Evolutionary conservation across 2,888 invertebrate genomes (phyloP).

Genomic region (Himalopsyche anomala): DNA sequence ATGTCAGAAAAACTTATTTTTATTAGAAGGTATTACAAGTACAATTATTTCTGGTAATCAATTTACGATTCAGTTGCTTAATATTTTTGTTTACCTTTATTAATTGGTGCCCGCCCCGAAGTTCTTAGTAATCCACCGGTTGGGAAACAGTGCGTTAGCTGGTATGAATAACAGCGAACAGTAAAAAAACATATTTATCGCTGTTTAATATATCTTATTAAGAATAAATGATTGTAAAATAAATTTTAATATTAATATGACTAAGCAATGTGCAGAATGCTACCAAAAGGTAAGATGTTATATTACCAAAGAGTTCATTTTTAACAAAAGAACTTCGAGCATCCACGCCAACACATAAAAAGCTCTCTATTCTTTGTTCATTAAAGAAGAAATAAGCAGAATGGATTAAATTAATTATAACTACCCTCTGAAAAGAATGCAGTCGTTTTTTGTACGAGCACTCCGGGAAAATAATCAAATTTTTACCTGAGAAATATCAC

Average conservation of each 20-base stretch:
- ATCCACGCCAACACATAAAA: background rate
- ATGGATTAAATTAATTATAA: conserved; percentile 35
- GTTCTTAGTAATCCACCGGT: too few species aligned
- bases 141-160: too few species aligned
- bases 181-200: too few species aligned
- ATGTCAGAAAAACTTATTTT: too few species aligned
- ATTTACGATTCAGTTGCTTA: too few species aligned
- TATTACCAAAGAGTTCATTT: background rate
- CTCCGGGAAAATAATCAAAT: conserved; percentile 44
- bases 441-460: conserved; percentile 28
- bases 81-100: too few species aligned
- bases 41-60: too few species aligned
- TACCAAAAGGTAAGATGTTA: background rate
- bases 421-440: conserved; percentile 32
- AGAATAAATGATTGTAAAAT: background rate
- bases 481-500: conserved; percentile 45
- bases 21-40: too few species aligned
- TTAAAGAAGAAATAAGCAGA: conserved; percentile 32
- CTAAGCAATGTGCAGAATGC: background rate
- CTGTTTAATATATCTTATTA: too few species aligned
- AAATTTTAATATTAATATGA: background rate
- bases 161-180: too few species aligned
- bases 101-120: too few species aligned
- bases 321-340: background rate
- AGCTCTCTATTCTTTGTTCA: background rate